A percentile compares a stretch with the other conserved stretches of the same genome.
Conservation (phyloP, 2,888 invertebrate species). For the Caenorhabditis sp. region DNA sequence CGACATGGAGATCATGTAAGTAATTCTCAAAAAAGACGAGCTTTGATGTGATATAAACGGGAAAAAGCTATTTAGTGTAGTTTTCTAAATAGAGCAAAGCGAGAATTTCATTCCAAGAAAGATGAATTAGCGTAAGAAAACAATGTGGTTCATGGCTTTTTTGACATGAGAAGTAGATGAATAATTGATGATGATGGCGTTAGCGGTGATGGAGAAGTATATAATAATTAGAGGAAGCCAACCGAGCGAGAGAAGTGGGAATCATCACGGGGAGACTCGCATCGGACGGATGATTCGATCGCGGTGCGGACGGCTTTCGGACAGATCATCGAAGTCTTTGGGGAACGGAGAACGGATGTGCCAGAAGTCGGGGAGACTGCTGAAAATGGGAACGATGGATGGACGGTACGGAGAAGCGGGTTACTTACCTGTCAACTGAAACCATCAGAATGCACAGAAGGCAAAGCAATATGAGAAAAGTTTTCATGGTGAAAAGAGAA, state of each 20-base stretch:
- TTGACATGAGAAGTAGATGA: too few species aligned
- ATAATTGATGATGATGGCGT: too few species aligned
- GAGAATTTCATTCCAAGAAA: background rate
- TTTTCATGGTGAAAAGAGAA: constrained; percentile 34
- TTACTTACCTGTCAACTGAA: constrained; percentile 44
- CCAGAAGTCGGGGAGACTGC: constrained; percentile 58
- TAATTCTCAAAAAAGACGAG: too few species aligned
- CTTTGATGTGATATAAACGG: too few species aligned
- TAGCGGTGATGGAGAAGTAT: too few species aligned
- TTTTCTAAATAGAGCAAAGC: too few species aligned
- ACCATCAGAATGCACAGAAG: constrained; percentile 33
- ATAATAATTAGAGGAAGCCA: background rate
- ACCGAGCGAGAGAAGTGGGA: background rate
- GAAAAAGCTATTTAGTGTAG: too few species aligned
- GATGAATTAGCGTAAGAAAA: background rate
- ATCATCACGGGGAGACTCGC: constrained; percentile 31
- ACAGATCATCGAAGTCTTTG: constrained; percentile 49
- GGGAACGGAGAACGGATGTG: constrained; percentile 59
- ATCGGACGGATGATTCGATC: constrained; percentile 42
- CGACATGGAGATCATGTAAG: constrained; percentile 41
- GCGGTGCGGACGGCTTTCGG: constrained; percentile 38
- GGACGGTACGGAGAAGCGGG: background rate
- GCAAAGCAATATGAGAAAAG: constrained; percentile 10
- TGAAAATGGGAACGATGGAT: constrained; percentile 19
- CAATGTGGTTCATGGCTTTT: too few species aligned